A percentile compares a stretch with the other conserved stretches of the same genome.
These are phyloP conservation scores for Liposcelis brunnea DNA, from an alignment of 2,888 invertebrate species.

Conservation along the genomic window DNA sequence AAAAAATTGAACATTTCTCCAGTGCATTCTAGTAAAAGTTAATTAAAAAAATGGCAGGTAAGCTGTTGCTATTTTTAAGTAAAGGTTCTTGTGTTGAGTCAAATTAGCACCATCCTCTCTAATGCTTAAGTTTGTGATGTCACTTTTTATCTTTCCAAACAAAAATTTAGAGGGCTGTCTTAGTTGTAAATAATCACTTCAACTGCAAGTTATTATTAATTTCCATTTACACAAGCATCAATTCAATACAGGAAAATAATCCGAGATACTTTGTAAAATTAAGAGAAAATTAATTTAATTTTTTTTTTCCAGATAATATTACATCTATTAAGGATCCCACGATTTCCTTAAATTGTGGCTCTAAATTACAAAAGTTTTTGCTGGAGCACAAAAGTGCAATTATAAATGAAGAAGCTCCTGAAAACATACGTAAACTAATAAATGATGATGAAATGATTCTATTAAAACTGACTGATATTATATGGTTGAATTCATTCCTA, in stretches of 20 bases:
- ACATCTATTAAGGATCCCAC: neutral
- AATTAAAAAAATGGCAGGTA: conserved; percentile 9
- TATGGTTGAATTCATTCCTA: too few relatives aligned
- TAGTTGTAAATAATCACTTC: too few relatives aligned
- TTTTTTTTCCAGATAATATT: conserved; percentile 2
- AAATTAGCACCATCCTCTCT: neutral
- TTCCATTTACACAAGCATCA: too few relatives aligned
- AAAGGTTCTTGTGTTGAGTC: neutral
- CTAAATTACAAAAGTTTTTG: too few relatives aligned
- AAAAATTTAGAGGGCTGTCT: too few relatives aligned
- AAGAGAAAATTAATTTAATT: too few relatives aligned
- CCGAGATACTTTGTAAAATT: too few relatives aligned
- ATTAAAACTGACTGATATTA: too few relatives aligned
- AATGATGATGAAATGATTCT: conserved; percentile 9
- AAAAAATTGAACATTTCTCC: conserved; percentile 44
- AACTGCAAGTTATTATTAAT: too few relatives aligned
- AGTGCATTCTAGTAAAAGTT: conserved; percentile 10
- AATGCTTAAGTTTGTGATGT: neutral
- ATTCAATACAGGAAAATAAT: too few relatives aligned
- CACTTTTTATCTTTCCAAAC: too few relatives aligned
- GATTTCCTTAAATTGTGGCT: neutral
- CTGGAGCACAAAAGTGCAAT: conserved; percentile 19
- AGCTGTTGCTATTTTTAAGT: too few relatives aligned
- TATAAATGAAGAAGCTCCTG: conserved; percentile 22
- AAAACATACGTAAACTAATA: conserved; percentile 13